Conservation (phyloP, 2,797 vertebrate genomes). For the Myotis myotis region DNA sequence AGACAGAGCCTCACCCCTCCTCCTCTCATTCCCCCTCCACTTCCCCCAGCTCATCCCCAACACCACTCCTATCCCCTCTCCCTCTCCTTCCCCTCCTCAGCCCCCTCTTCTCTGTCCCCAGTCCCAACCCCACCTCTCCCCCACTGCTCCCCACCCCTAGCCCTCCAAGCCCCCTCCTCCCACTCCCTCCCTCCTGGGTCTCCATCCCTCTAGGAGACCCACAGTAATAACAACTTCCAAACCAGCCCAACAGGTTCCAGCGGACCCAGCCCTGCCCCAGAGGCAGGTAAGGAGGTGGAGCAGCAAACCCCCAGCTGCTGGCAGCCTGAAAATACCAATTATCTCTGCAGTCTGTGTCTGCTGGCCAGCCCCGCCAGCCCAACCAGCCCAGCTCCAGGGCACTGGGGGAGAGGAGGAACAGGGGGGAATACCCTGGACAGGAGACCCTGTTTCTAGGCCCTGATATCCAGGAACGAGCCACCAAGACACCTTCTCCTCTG, state of each 20-base stretch:
- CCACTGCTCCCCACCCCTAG: too few species aligned
- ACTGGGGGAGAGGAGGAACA: too few species aligned
- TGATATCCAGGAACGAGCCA: background rate
- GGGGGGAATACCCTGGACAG: background rate
- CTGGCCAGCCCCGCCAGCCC: slow-evolving; percentile 48
- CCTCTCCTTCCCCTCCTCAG: background rate
- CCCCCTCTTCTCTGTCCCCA: background rate
- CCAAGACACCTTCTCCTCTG: background rate
- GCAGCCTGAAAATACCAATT: slow-evolving; percentile 76
- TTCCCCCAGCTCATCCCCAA: background rate
- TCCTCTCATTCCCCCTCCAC: background rate
- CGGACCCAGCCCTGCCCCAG: slow-evolving; percentile 57
- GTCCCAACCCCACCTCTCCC: background rate
- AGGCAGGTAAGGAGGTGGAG: slow-evolving; percentile 63
- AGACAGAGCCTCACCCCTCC: background rate
- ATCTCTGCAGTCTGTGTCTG: slow-evolving; percentile 46
- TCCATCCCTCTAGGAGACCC: slow-evolving; percentile 23
- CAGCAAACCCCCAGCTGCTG: slow-evolving; percentile 50
- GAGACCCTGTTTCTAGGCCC: background rate
- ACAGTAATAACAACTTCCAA: slow-evolving; percentile 62
- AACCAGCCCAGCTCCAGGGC: background rate
- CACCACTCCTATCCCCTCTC: background rate
- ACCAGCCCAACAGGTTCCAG: slow-evolving; percentile 73
- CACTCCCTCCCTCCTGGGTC: background rate
- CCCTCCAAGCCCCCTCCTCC: background rate